Evolutionary conservation across 2,888 invertebrate species (phyloP), one percentile per base, ranked within the genome.

Genomic region (Drosophila rubida): DNA sequence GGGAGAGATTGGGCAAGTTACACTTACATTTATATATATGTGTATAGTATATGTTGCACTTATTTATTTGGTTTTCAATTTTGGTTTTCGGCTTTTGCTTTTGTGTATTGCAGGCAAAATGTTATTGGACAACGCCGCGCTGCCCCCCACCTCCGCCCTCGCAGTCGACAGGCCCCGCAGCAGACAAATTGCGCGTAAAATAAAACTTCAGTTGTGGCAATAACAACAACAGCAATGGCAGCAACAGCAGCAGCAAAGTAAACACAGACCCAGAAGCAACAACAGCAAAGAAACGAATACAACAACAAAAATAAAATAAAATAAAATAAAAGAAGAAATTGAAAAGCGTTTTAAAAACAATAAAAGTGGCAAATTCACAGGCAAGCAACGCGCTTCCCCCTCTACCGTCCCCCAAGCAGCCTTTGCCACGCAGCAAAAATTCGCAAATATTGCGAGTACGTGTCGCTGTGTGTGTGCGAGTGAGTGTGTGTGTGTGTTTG

Each of bases 171-270:
- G 16, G 14, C 16, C 30, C 5, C 32, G 22, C 57, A 49, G 67
- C 75, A 73, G 79, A 83, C 85, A 87, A 83, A 83, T 83, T 83
- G 82, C 87, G 85, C 85, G 87, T 82, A 78, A 87, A 83, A 84
- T 76, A 78, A 83, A 84, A 84, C 87, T 75, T 69, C 64, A 75
- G 78, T 84, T 73, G 73, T 81, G 74, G 66, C 63, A 78, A 75
- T 73, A 75, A 67, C 78, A 82, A 41, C 61, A 41, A 55, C 1
- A 46, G 25, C 51, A 50, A 25, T 6, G 41, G 14, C 13, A 46
- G 32, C 39, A 13, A 22, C 51, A 35, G 11, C 53, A 82, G 32
- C 61, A 41, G 51, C 4, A 45, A 27, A 19, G 19, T 19, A 19
- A 49, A 13, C 48, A 41, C 14, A 58, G 23, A 39, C 19, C 11